Base-by-base conservation (phyloP, 2,888 invertebrate species). In the Adela reaumurella region DNA sequence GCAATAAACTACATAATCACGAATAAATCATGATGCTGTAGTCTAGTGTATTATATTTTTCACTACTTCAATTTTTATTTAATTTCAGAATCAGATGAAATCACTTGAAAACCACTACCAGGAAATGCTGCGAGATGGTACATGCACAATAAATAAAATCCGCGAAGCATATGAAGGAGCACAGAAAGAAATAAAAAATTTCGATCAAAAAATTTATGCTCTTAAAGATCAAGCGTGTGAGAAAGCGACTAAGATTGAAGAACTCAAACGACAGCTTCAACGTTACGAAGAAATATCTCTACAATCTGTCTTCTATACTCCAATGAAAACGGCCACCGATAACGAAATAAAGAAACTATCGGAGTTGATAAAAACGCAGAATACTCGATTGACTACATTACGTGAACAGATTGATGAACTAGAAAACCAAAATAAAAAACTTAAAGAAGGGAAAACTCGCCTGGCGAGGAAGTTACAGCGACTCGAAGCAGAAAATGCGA, bases 311-410 rank as follows among this genome's bases (percentile, higher is more conserved):
- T 78, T 78, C 52, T 79, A 77, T 46, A 74, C 74, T 18, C 79
- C 80, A 6, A 70, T 82, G 68, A 80, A 81, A 55, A 74, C 81
- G 3, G 81, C 82, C 1, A 79, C 83, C 1, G 85, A 87, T 60
- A 83, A 82, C 44, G 87, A 88, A 67, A 79, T 83, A 16, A 70
- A 82, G 50, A 72, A 82, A 46, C 63, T 88, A 3, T 62, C 87
- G 2, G 84, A 85, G 50, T 62, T 88, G 43, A 72, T 85, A 1
- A 66, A 80, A 5, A 70, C 77, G 1, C 64, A 84, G 41, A 85
- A 85, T 56, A 68, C 71, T 20, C 78, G 86, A 53, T 55, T 87
- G 35, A 82, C 84, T 47, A 60, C 66, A 6, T 87, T 87, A 60
- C 76, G 83, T 53, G 81, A 72, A 45, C 83, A 80, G 58, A 78